Percentiles rank a stretch among this genome's conserved stretches.
These are phyloP conservation scores for Pandion haliaetus DNA, from an alignment of 2,113 vertebrate genomes.

Conservation along the genomic window DNA sequence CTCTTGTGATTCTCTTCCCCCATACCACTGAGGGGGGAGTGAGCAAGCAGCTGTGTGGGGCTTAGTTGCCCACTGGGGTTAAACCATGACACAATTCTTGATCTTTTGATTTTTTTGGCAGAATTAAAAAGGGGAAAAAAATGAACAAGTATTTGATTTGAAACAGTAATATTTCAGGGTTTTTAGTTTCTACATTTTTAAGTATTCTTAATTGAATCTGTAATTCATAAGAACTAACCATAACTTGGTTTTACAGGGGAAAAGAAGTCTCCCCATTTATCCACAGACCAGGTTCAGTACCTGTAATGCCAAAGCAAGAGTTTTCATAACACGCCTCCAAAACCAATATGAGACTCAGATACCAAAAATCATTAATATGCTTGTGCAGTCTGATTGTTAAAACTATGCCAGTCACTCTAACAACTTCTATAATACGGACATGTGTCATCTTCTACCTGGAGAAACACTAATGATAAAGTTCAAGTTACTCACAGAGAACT, in stretches of 20 bases:
- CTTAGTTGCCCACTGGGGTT: too few relatives aligned
- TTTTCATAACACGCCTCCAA: neutral
- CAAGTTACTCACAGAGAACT: neutral
- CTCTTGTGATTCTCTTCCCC: too few relatives aligned
- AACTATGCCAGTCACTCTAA: neutral
- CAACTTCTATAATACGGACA: neutral
- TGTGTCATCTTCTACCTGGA: neutral
- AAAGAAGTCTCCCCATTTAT: neutral
- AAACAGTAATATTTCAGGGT: neutral
- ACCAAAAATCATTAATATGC: neutral
- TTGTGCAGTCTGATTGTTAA: neutral
- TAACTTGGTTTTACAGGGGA: neutral
- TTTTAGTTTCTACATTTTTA: neutral
- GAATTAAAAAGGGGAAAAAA: neutral
- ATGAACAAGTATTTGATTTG: neutral
- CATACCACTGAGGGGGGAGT: too few relatives aligned
- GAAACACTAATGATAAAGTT: neutral
- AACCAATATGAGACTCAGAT: neutral
- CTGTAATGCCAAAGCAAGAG: neutral
- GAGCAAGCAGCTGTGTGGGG: too few relatives aligned
- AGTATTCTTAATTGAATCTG: neutral
- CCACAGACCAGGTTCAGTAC: neutral
- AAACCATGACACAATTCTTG: neutral
- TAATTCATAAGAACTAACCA: neutral
- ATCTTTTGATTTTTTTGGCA: neutral